A percentile compares a stretch with the other conserved stretches of the same genome.
Evolutionary conservation across 2,797 vertebrate genomes (phyloP).

Genomic region (Lophotriccus pileatus): DNA sequence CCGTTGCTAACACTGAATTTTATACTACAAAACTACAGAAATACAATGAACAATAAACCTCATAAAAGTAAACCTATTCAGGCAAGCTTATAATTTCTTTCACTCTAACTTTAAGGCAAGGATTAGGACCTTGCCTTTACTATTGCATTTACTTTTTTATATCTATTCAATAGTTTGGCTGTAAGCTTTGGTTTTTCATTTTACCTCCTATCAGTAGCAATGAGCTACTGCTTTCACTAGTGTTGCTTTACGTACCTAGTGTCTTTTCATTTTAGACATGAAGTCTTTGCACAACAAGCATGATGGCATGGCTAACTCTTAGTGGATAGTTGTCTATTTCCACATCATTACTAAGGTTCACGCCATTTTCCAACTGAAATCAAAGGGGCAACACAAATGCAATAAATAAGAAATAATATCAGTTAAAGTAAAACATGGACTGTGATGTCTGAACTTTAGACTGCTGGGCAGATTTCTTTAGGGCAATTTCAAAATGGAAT

Average conservation of each 20-base stretch:
- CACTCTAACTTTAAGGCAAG: neutral
- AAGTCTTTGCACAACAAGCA: neutral
- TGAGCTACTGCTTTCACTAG: neutral
- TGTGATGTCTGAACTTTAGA: neutral
- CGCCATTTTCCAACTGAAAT: neutral
- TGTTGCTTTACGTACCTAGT: neutral
- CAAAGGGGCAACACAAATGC: neutral
- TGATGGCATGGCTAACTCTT: fast-evolving
- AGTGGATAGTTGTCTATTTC: neutral
- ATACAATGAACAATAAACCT: neutral
- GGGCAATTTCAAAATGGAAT: neutral
- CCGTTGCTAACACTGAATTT: neutral
- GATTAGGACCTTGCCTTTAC: neutral
- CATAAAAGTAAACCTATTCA: neutral
- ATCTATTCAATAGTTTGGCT: neutral
- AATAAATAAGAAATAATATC: neutral
- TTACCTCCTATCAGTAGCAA: neutral
- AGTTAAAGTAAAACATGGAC: neutral
- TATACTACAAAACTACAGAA: neutral
- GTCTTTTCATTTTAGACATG: neutral
- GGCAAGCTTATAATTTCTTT: neutral
- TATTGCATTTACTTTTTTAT: neutral
- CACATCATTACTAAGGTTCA: neutral
- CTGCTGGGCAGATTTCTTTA: neutral
- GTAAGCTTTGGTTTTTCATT: neutral